Evolutionary conservation across 2,113 vertebrate species (phyloP).

Genomic region (Candoia aspera): DNA sequence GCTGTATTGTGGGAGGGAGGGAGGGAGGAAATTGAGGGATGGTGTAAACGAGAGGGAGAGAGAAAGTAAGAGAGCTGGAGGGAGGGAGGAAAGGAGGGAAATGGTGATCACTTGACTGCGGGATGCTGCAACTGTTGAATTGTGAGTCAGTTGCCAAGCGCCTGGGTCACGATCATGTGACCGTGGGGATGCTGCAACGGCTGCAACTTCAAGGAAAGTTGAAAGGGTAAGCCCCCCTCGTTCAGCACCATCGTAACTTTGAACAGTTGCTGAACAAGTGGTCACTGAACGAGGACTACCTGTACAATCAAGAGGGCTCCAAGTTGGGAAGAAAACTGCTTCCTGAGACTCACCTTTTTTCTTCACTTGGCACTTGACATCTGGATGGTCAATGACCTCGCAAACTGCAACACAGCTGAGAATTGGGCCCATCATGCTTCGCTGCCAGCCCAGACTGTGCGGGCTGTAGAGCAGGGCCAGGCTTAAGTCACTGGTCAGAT

Average conservation of each 20-base stretch:
- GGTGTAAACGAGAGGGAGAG: no score
- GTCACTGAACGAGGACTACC: not conserved
- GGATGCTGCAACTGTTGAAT: no score
- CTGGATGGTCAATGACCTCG: constrained; percentile 96
- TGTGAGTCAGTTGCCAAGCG: no score
- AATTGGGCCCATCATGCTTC: constrained; percentile 83
- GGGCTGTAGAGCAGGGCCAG: constrained; percentile 96
- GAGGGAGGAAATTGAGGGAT: no score
- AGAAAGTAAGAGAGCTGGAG: no score
- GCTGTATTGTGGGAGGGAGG: no score
- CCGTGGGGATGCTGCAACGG: not conserved
- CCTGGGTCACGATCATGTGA: not conserved
- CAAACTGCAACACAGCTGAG: constrained; percentile 96
- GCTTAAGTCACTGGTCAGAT: constrained; percentile 97
- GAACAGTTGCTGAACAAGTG: not conserved
- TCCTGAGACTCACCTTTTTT: constrained; percentile 85
- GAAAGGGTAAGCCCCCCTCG: not conserved
- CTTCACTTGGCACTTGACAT: constrained; percentile 95
- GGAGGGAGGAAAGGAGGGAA: no score
- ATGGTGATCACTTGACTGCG: no score
- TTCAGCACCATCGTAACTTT: not conserved
- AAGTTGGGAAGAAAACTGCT: not conserved
- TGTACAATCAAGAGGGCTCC: not conserved
- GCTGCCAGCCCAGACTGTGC: constrained; percentile 87
- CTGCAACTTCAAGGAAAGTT: not conserved